Evolutionary conservation across 2,113 vertebrate genomes (phyloP), one percentile per base, ranked within the genome.

Genomic region (Ranitomeya imitator): DNA sequence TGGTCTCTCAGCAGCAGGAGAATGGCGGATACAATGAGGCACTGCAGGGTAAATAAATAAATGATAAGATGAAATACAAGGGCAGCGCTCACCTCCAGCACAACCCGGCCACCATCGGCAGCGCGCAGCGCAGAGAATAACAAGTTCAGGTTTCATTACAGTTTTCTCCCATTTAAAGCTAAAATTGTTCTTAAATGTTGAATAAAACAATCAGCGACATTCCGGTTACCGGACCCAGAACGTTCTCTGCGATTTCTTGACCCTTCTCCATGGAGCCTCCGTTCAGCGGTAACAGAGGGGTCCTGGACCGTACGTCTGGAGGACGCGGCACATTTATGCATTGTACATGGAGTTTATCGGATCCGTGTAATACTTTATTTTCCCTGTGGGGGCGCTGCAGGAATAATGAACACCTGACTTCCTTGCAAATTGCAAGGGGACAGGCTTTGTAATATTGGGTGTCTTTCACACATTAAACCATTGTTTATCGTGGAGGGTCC

Each of bases 1-100:
- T 88, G 87, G 87, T 84, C 81, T 88, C 87, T 37, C 21, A 88
- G 81, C 87, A 84, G 81, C 78, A 45, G 13, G 87, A 78, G 55
- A 82, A 65, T 77, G 19, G 18, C n/a, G 23, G 59, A 83, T 73
- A 83, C 86, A 74, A 88, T 88, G 63, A 63, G 37, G 86, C 14
- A 88, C 87, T 88, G 87, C 71, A 83, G 87, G 80, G 81, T 52
- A 88, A 77, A 88, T 88, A 88, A 88, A 88, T 88, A 88, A 88
- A 88, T 88, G 80, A 88, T 88, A 65, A 21, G 15, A 31, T 84
- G 63, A 78, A 88, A 79, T 77, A 52, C 11, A 77, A 51, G 55
- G 52, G 87, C 80, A 57, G 18, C 14, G 8, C 81, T 88, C 81
- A 83, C 81, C 87, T 88, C 87, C 26, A 83, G 87, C 71, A 67